Evolutionary conservation across 2,797 vertebrate genomes (phyloP), one percentile per base, ranked within the genome.

Genomic region (Tachyglossus aculeatus): DNA sequence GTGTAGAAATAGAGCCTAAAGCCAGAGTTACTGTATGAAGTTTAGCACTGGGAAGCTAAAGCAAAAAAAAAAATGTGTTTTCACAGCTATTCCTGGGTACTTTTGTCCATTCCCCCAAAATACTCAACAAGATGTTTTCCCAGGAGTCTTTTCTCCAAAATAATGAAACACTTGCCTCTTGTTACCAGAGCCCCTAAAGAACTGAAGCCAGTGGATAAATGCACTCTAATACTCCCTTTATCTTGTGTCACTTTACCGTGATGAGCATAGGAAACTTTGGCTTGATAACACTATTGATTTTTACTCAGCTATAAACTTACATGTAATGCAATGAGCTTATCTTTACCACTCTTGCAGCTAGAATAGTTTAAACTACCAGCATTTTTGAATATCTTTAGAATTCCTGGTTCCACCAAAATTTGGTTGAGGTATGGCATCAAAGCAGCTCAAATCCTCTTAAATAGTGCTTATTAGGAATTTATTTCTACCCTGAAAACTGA

Each of bases 101-200:
- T 81, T 74, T 56, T 57, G 27, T 53, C 60, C 45, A 64, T 68
- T 74, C n/a, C 47, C 38, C 74, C 56, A 68, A 58, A 53, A 73
- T 45, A 27, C 45, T 76, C 50, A 76, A 31, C 5, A 77, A 44
- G 45, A 53, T 72, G n/a, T 84, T 81, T 63, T 58, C 50, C 61
- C 77, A 67, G 5, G 65, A 62, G 72, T 67, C 22, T 2, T 79
- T 40, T 71, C 8, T n/a, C 44, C 52, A 45, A 22, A 59, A 5
- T n/a, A 57, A 40, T 0, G 2, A 27, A 29, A 31, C 39, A 41
- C 7, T 48, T 60, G 11, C 25, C 41, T 74, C 54, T 44, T 60
- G 25, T n/a, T 59, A 62, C 5, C 4, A 43, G 60, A 73, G 36
- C 6, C 44, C 33, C 55, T 10, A 45, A 4, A 53, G 29, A 61